A percentile compares a stretch with the other conserved stretches of the same genome.
phyloP scores from a whole-genome alignment of 2,113 vertebrate species.

The Climacteris rufus region DNA sequence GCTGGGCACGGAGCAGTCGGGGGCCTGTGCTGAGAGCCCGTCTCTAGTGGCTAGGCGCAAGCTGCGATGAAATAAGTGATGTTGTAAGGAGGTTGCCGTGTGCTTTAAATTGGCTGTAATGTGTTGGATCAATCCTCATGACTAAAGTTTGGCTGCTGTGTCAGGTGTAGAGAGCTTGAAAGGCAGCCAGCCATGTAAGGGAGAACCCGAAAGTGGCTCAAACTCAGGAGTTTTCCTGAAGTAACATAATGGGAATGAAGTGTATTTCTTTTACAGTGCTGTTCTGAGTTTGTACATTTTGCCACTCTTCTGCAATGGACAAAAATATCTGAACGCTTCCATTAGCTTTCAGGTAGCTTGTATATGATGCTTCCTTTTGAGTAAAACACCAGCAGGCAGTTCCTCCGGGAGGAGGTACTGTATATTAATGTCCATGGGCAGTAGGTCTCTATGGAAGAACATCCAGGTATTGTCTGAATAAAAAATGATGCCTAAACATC shows the following conservation, averaged over 20 bases:
- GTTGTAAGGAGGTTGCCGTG: no score
- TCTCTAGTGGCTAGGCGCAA: fast-evolving
- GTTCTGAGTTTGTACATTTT: not conserved
- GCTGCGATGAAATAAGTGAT: fast-evolving
- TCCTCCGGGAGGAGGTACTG: not conserved
- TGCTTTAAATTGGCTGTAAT: not conserved
- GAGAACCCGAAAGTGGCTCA: no score
- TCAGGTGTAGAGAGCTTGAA: not conserved
- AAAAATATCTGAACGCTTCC: not conserved
- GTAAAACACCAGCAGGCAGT: not conserved
- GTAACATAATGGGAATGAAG: not conserved
- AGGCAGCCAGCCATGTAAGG: not conserved
- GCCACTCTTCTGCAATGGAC: no score
- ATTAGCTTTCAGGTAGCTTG: not conserved
- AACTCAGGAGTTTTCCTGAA: not conserved
- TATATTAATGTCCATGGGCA: not conserved
- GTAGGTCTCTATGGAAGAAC: not conserved
- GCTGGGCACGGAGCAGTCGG: fast-evolving
- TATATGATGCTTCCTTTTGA: not conserved
- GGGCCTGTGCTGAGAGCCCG: not conserved
- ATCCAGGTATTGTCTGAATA: not conserved
- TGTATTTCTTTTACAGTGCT: not conserved
- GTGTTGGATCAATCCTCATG: fast-evolving
- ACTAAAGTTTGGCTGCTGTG: not conserved
- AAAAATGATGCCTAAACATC: not conserved